Conservation (phyloP, 2,113 vertebrate species). For the Holacanthus passer region DNA sequence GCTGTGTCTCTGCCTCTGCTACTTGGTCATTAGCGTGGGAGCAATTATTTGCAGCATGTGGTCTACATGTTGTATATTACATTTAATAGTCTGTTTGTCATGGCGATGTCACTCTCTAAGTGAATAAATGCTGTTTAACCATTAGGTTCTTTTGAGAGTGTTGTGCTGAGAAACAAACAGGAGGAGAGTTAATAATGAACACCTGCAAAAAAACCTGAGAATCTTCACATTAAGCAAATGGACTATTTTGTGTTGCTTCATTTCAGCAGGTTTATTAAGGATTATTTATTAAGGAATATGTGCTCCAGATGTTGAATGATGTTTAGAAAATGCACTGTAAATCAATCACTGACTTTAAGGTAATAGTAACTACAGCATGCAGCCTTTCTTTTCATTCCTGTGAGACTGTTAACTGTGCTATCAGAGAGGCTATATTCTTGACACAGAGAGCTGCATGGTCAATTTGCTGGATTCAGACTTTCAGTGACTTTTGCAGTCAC, state of each 20-base stretch:
- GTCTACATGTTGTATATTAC: slow-evolving; percentile 21
- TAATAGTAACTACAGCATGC: not conserved
- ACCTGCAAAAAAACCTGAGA: not conserved
- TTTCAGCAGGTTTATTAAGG: too few species aligned
- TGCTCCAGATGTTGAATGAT: not conserved
- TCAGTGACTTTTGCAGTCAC: slow-evolving; percentile 45
- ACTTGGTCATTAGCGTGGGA: not conserved
- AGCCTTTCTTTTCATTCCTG: not conserved
- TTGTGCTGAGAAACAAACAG: not conserved
- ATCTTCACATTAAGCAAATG: not conserved
- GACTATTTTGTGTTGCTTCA: not conserved
- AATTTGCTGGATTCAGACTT: slow-evolving; percentile 45
- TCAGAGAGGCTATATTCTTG: slow-evolving; percentile 29
- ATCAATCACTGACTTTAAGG: not conserved
- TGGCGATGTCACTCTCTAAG: slow-evolving; percentile 3
- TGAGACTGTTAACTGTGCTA: not conserved
- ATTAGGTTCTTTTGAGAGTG: not conserved
- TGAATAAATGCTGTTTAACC: slow-evolving; percentile 3
- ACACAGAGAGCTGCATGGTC: slow-evolving; percentile 15
- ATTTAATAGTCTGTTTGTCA: slow-evolving; percentile 26
- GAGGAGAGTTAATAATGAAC: not conserved
- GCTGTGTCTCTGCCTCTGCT: slow-evolving; percentile 13
- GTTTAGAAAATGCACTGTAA: not conserved
- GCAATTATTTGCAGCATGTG: slow-evolving; percentile 42
- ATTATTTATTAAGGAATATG: not conserved